Evolutionary conservation across 1,140 invertebrate genomes (phyloP), one percentile per base, ranked within the genome.

Genomic region (Scaptomyza montana): DNA sequence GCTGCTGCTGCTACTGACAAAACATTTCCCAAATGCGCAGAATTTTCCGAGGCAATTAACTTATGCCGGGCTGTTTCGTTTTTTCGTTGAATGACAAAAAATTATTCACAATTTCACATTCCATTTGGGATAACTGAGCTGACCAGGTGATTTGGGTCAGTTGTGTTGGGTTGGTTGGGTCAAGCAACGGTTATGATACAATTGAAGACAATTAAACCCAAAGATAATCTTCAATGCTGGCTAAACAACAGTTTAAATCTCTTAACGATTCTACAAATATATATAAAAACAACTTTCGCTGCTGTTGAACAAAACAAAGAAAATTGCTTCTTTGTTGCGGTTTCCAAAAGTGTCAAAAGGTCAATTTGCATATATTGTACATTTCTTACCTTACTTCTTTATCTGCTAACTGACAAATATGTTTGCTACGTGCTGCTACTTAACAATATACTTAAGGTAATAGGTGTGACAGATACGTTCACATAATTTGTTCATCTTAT

Each of bases 111-210:
- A 36, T 45, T 68, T 28, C 70, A 61, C 69, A 72, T 65, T 67
- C 43, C 50, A 59, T 41, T 46, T 70, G 62, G 55, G 41, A 69
- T 69, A 50, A 46, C 59, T 70, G 79, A 36, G 53, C 62, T 70
- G 79, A 62, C 61, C 82, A 67, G 61, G 61, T 21, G 78, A 86
- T 89, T 87, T 86, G 72, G 82, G 82, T 86, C 82, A 87, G 65
- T 86, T 77, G 78, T 78, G 77, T 54, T 66, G 63, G 84, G 84
- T 89, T 79, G 82, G 80, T 59, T 51, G 69, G 84, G 84, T 87
- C 84, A 87, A 66, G 45, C 84, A 87, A 87, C 84, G 84, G 84
- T 89, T 87, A 89, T 84, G 84, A 84, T 89, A 87, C 76, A 87
- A 87, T 87, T 89, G 84, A 78, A 74, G 74, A 74, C 84, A 87